These are phyloP conservation scores for Pegoplata infirma DNA, from an alignment of 2,888 invertebrate species.

Conservation along the genomic window DNA sequence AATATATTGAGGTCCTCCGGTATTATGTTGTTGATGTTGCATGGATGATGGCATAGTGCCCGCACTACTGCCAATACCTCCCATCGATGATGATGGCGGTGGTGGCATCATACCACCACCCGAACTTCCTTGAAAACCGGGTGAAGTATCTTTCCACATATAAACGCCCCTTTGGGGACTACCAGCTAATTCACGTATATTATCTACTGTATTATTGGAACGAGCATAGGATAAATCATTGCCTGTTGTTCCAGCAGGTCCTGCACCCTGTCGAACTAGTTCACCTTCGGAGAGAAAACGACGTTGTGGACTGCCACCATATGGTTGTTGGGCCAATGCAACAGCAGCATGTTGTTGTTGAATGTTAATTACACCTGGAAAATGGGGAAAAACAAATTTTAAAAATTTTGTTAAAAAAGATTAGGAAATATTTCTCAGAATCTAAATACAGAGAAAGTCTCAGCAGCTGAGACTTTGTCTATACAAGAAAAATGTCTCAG, in stretches of 20 bases:
- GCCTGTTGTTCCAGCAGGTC: conserved; percentile 31
- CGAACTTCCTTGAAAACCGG: conserved; percentile 79
- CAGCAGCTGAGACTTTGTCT: too few species aligned
- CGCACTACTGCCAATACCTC: conserved; percentile 73
- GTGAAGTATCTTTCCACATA: conserved; percentile 89
- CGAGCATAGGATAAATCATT: conserved; percentile 83
- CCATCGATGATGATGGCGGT: conserved; percentile 63
- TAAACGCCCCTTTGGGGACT: conserved; percentile 90
- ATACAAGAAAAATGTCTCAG: too few species aligned
- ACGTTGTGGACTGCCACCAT: conserved; percentile 84
- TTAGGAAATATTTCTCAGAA: too few species aligned
- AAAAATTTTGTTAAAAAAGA: too few species aligned
- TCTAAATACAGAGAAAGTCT: not conserved
- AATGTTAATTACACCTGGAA: conserved; percentile 54
- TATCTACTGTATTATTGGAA: conserved; percentile 88
- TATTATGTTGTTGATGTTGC: conserved; percentile 66
- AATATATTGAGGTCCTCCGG: conserved; percentile 65
- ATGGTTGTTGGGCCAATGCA: conserved; percentile 66
- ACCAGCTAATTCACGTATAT: conserved; percentile 92
- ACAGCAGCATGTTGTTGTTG: conserved; percentile 69
- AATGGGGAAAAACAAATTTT: not conserved
- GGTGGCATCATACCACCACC: conserved; percentile 59
- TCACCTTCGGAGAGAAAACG: conserved; percentile 91
- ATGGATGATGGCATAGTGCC: conserved; percentile 74
- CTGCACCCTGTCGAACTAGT: conserved; percentile 83